phyloP scores from a whole-genome alignment of 2,797 vertebrate species.

The Gymnodraco acuticeps region DNA sequence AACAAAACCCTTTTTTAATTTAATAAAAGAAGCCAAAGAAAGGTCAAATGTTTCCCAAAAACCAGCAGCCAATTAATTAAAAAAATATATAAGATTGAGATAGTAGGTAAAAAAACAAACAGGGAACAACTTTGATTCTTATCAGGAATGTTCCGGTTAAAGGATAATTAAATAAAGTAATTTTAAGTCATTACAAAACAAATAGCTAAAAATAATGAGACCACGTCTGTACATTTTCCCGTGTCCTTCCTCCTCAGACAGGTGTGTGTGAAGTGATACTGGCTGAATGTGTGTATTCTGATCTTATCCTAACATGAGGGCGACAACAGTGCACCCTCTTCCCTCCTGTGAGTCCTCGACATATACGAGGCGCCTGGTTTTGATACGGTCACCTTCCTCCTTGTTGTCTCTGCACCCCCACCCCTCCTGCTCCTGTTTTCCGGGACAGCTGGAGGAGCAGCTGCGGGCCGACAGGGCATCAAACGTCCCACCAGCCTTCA shows the following conservation, averaged over 20 bases:
- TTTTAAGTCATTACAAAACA: neutral
- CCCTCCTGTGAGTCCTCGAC: slow-evolving; percentile 27
- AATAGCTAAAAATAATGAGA: neutral
- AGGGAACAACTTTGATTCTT: neutral
- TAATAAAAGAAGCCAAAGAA: neutral
- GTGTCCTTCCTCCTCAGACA: neutral
- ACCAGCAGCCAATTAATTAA: too few relatives aligned
- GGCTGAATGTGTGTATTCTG: slow-evolving; percentile 45
- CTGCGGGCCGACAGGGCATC: slow-evolving; percentile 71
- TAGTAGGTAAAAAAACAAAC: neutral
- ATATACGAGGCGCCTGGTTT: slow-evolving; percentile 54
- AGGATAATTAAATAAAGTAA: neutral
- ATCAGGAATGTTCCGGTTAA: neutral
- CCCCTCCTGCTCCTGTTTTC: slow-evolving; percentile 28
- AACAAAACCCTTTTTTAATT: neutral
- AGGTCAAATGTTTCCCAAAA: neutral
- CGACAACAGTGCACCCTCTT: slow-evolving; percentile 56
- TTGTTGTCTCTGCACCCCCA: slow-evolving; percentile 18
- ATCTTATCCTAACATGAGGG: slow-evolving; percentile 64
- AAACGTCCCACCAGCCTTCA: slow-evolving; percentile 58
- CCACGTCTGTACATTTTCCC: neutral
- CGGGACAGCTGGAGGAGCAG: slow-evolving; percentile 79
- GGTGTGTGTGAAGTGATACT: slow-evolving; percentile 50
- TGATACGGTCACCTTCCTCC: slow-evolving; percentile 64
- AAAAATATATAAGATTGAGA: neutral